Base-by-base conservation (phyloP, 2,888 invertebrate genomes). In the Eupithecia dodoneata region DNA sequence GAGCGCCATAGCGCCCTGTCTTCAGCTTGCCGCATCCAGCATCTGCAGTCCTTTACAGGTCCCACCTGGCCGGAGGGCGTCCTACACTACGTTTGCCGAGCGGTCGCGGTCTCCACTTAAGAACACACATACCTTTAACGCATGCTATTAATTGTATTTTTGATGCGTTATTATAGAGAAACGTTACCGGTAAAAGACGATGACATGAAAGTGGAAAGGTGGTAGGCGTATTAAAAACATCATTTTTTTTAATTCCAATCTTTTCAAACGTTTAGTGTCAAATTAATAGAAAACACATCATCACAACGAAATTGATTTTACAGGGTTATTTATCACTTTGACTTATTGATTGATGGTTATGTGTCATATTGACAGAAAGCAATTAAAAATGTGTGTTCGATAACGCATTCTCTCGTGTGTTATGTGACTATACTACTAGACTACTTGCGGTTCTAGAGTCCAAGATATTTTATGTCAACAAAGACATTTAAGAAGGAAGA, bases 331-430 rank as follows among this genome's bases (percentile, higher is more conserved):
- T 91, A 95, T 95, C 92, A 94, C 83, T 86, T 87, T 90, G 93
- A 93, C 91, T 93, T 88, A 89, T 93, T 94, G 94, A 94, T 94
- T 94, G 90, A 94, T 94, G 92, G 92, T 89, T 89, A 88, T 84
- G 73, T 85, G 85, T 84, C 82, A 84, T 88, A 91, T 91, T 92
- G 94, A 93, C 91, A 88, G 88, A 91, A 89, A 89, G 91, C 94
- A 93, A 94, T 94, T 94, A 94, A 92, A 94, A 92, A 92, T 86
- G 85, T 84, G 84, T 85, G 84, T 83, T 83, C 87, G 85, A 52
- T 78, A 79, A 86, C 86, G 85, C 86, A 87, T 88, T 87, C 86
- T 89, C 85, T 80, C 74, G 84, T 70, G 73, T 79, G 74, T 75
- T 89, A 18, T 59, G n/a, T 55, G 55, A 55, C 55, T 55, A 30